Conservation (phyloP, 2,888 invertebrate species). For the Cheilosia pagana region DNA sequence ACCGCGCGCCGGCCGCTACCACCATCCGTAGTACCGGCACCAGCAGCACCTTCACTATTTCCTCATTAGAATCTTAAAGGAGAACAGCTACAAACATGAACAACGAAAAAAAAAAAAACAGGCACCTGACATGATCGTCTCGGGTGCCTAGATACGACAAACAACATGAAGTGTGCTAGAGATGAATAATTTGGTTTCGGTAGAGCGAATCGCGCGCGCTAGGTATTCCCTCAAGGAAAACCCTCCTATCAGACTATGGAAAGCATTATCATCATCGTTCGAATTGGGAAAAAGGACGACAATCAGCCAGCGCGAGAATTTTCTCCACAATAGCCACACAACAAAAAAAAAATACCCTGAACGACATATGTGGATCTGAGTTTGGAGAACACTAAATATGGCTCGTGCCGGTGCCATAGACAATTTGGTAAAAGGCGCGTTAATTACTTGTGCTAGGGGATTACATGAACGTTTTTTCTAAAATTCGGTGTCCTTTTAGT, state of each 20-base stretch:
- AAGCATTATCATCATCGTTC: conserved; percentile 37
- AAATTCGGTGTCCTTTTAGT: conserved; percentile 32
- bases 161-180: conserved; percentile 67
- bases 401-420: conserved; percentile 73
- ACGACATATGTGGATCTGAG: conserved; percentile 49
- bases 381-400: conserved; percentile 40
- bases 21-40: too few relatives aligned
- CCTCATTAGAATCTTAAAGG: conserved; percentile 67
- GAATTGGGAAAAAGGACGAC: conserved; percentile 40
- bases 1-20: conserved; percentile 23
- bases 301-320: conserved; percentile 45
- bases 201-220: conserved; percentile 64
- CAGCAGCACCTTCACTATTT: conserved; percentile 36
- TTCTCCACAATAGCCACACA: conserved; percentile 30
- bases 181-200: conserved; percentile 72
- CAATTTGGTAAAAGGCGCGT: conserved; percentile 49
- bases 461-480: background rate
- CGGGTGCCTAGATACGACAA: conserved; percentile 62
- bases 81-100: background rate
- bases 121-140: conserved; percentile 69
- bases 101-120: conserved; percentile 25
- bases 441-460: conserved; percentile 66
- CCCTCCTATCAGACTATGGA: background rate
- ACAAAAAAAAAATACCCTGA: conserved; percentile 19
- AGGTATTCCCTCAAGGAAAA: conserved; percentile 44